phyloP scores from a whole-genome alignment of 2,888 invertebrate species.

The Volucella inflata region DNA sequence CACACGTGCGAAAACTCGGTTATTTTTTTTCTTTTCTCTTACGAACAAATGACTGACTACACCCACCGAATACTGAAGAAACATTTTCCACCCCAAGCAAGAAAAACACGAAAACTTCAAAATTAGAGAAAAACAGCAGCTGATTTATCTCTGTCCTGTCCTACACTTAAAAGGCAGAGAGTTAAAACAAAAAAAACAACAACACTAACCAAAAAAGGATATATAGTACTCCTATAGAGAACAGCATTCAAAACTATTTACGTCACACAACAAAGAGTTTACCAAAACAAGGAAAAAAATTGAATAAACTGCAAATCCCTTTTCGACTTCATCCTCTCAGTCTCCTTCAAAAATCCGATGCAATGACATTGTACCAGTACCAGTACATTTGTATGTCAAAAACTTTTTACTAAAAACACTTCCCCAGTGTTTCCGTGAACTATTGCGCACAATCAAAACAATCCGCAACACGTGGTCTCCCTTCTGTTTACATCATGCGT shows the following conservation, averaged over 20 bases:
- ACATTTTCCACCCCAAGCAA: constrained; percentile 15
- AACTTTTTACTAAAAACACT: constrained; percentile 62
- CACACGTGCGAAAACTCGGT: constrained; percentile 64
- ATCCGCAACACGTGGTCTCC: constrained; percentile 83
- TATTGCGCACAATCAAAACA: constrained; percentile 82
- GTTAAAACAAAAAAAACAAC: constrained; percentile 45
- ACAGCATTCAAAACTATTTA: constrained; percentile 67
- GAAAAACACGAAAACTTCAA: constrained; percentile 22
- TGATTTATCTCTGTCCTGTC: constrained; percentile 64
- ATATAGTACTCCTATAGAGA: constrained; percentile 41
- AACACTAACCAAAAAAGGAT: constrained; percentile 39
- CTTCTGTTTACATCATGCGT: constrained; percentile 69
- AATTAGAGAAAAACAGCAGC: constrained; percentile 30
- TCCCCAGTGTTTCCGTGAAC: constrained; percentile 29
- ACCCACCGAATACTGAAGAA: constrained; percentile 35
- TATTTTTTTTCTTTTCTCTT: constrained; percentile 34
- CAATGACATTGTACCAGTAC: constrained; percentile 41
- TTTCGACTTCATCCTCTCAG: neutral
- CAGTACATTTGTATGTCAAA: constrained; percentile 29
- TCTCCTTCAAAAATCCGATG: constrained; percentile 5
- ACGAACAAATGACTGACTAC: constrained; percentile 53
- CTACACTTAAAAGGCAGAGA: constrained; percentile 18
- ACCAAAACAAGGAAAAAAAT: constrained; percentile 21
- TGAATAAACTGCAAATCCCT: constrained; percentile 18
- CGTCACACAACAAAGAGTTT: constrained; percentile 64